Conservation (phyloP, 2,797 vertebrate genomes). For the Limosa lapponica region DNA sequence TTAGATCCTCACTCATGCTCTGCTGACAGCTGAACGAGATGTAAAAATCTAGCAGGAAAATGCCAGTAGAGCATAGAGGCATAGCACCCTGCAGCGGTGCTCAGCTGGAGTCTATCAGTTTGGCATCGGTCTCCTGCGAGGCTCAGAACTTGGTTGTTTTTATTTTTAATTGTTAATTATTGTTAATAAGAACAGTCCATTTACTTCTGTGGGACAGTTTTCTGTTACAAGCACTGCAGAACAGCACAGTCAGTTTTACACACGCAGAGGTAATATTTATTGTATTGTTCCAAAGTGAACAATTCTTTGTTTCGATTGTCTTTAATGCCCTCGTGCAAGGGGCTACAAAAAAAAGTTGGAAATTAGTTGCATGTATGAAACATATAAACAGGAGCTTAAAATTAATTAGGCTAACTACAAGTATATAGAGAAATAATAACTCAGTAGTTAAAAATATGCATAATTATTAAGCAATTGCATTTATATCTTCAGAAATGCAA, state of each 20-base stretch:
- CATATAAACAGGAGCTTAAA: conserved; percentile 61
- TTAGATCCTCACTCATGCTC: not conserved
- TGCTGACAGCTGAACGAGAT: not conserved
- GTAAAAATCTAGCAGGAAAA: not conserved
- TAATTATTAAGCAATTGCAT: conserved; percentile 77
- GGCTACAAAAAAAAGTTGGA: conserved; percentile 37
- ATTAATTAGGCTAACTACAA: conserved; percentile 75
- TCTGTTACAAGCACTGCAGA: not conserved
- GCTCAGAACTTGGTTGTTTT: not conserved
- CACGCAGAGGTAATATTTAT: not conserved
- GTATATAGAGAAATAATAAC: conserved; percentile 70
- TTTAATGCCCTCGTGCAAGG: not conserved
- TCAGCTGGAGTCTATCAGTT: not conserved
- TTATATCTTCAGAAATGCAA: conserved; percentile 71
- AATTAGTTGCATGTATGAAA: conserved; percentile 70
- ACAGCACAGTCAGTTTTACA: not conserved
- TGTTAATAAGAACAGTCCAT: not conserved
- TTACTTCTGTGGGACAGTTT: not conserved
- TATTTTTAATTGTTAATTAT: not conserved
- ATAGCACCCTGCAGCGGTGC: accelerated
- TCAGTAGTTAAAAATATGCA: conserved; percentile 71
- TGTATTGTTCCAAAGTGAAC: not conserved
- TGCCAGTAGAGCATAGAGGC: accelerated
- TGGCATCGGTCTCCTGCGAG: not conserved
- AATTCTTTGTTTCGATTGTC: not conserved